phyloP scores from a whole-genome alignment of 2,113 vertebrate genomes.

The Heterochromis multidens region DNA sequence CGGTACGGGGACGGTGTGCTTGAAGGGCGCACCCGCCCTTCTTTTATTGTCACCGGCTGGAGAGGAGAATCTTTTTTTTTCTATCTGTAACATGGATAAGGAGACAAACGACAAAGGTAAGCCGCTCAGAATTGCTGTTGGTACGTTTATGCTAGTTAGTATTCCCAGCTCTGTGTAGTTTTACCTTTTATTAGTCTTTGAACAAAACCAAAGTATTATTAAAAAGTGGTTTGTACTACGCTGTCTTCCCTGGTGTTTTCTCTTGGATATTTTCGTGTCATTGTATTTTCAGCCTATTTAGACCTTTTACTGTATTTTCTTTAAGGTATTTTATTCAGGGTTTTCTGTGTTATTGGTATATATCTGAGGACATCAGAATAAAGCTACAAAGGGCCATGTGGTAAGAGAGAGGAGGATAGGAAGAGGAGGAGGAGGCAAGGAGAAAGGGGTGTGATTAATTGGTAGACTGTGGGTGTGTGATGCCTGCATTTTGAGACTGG shows the following conservation, averaged over 20 bases:
- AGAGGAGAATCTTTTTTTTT: background rate
- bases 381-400: slow-evolving; percentile 67
- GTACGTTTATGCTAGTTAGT: background rate
- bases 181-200: background rate
- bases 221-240: no score
- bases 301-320: background rate
- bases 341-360: background rate
- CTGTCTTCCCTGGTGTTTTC: background rate
- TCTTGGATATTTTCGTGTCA: background rate
- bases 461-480: slow-evolving; percentile 5
- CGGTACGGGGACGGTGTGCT: background rate
- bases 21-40: background rate
- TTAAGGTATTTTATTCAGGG: background rate
- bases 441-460: slow-evolving; percentile 42
- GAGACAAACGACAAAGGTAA: slow-evolving; percentile 35
- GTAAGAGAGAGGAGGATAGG: background rate
- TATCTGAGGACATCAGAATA: background rate
- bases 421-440: background rate
- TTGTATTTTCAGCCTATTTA: background rate
- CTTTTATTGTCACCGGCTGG: slow-evolving; percentile 42
- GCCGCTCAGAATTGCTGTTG: background rate
- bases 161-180: background rate
- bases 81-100: slow-evolving; percentile 15
- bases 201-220: no score
- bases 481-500: slow-evolving; percentile 2